Conservation (phyloP, 2,888 invertebrate genomes). For the Cosmia pyralina region DNA sequence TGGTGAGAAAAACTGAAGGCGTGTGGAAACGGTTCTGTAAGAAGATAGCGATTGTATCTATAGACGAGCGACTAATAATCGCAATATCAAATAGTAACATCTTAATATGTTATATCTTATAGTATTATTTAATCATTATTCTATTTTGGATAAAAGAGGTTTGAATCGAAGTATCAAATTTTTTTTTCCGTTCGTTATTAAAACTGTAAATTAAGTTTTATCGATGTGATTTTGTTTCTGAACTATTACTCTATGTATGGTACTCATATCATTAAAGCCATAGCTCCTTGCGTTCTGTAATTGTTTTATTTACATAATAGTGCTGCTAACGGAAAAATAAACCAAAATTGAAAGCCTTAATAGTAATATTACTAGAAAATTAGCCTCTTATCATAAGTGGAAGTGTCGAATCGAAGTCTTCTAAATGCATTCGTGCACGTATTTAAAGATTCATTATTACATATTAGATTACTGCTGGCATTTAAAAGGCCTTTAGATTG, state of each 20-base stretch:
- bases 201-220: neutral
- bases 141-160: neutral
- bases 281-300: conserved; percentile 26
- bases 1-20: conserved; percentile 62
- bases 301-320: conserved; percentile 46
- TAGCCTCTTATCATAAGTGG: conserved; percentile 18
- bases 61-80: conserved; percentile 43
- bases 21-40: conserved; percentile 53
- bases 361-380: conserved; percentile 38
- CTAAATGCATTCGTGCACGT: conserved; percentile 13
- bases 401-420: conserved; percentile 16
- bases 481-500: conserved; percentile 5
- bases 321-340: conserved; percentile 19
- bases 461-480: conserved; percentile 16
- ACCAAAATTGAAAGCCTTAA: conserved; percentile 16
- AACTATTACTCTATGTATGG: neutral
- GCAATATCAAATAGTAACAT: neutral
- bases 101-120: no score
- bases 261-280: conserved; percentile 39
- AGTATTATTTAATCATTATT: neutral
- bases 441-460: conserved; percentile 27
- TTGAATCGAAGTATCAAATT: neutral
- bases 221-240: conserved; percentile 16
- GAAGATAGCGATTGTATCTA: conserved; percentile 52
- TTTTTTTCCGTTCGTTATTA: neutral